Percentiles rank a stretch among this genome's conserved stretches.
Conservation (phyloP, 2,113 vertebrate species). For the Condylura cristata region DNA sequence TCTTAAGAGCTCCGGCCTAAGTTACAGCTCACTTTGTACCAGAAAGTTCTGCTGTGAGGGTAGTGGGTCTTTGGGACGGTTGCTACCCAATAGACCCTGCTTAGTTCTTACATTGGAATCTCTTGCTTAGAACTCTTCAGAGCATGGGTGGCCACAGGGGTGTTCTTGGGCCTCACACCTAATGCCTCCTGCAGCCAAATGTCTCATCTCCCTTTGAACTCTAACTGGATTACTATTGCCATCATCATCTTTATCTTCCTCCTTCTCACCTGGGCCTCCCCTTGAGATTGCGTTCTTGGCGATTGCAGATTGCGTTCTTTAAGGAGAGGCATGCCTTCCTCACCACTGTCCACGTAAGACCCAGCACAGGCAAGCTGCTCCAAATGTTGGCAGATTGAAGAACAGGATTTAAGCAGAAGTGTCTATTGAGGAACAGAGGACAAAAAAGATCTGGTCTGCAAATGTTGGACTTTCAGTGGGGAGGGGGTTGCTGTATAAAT, state of each 20-base stretch:
- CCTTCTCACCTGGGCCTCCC: not conserved
- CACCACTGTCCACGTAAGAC: not conserved
- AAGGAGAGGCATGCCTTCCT: not conserved
- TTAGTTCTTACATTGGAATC: not conserved
- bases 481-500: not conserved
- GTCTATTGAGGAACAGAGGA: not conserved
- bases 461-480: not conserved
- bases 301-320: not conserved
- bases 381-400: not conserved
- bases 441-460: not conserved
- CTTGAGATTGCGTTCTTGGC: not conserved
- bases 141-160: too few relatives aligned
- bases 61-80: not conserved
- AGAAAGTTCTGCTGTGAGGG: not conserved
- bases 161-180: not conserved
- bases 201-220: not conserved
- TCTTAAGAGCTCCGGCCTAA: not conserved
- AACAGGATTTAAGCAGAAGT: not conserved
- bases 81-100: not conserved
- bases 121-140: not conserved
- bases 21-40: not conserved
- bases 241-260: not conserved
- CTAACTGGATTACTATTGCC: too few relatives aligned
- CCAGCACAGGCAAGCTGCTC: not conserved
- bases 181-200: not conserved